Evolutionary conservation across 2,797 vertebrate genomes (phyloP).

Genomic region (Semaprochilodus insignis): DNA sequence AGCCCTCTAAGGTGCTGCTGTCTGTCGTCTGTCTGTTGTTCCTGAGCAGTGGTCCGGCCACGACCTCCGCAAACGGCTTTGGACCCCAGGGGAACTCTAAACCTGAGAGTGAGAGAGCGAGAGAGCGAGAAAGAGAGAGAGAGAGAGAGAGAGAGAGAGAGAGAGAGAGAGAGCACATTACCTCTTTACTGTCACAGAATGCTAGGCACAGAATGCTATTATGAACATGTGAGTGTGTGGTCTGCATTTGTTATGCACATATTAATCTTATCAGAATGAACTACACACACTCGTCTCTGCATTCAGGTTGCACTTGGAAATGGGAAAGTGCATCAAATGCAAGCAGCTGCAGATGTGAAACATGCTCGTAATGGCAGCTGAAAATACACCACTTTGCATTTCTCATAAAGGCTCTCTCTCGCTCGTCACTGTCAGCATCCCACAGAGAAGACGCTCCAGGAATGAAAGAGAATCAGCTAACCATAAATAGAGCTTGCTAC

Average conservation of each 20-base stretch:
- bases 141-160: not conserved
- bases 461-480: not conserved
- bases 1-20: slow-evolving; percentile 91
- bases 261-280: slow-evolving; percentile 4
- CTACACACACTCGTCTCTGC: slow-evolving; percentile 16
- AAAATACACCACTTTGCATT: not conserved
- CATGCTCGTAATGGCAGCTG: slow-evolving; percentile 46
- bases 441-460: not conserved
- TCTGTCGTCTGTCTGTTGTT: slow-evolving; percentile 91
- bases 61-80: slow-evolving; percentile 96
- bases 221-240: slow-evolving; percentile 47
- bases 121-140: not conserved
- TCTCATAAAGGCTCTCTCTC: slow-evolving; percentile 17
- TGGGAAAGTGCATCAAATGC: slow-evolving; percentile 1
- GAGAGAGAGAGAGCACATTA: slow-evolving; percentile 3
- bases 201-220: slow-evolving; percentile 1
- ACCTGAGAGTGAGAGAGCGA: slow-evolving; percentile 75
- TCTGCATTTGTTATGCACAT: slow-evolving; percentile 29
- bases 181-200: slow-evolving; percentile 18
- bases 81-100: slow-evolving; percentile 99
- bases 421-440: not conserved
- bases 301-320: slow-evolving; percentile 39
- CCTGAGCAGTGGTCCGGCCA: slow-evolving; percentile 91
- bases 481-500: not conserved
- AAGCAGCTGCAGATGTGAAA: slow-evolving; percentile 20